Conservation (phyloP, 2,888 invertebrate genomes). For the Muschampia plurimacula region DNA sequence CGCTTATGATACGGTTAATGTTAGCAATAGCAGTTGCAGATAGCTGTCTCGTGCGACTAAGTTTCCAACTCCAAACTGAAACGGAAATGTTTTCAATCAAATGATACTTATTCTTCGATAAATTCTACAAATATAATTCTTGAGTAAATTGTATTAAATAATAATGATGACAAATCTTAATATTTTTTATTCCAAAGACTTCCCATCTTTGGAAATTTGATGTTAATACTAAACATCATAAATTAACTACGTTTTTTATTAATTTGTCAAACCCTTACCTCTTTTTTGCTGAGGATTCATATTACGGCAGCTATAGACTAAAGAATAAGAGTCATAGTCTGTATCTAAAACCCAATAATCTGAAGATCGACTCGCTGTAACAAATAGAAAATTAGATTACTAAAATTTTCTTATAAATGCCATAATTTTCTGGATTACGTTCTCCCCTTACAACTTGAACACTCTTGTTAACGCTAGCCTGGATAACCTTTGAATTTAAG, state of each 20-base stretch:
- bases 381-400: background rate
- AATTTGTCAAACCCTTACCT: slow-evolving; percentile 45
- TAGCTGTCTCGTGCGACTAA: slow-evolving; percentile 60
- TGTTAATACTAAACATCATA: too few relatives aligned
- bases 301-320: slow-evolving; percentile 86
- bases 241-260: too few relatives aligned
- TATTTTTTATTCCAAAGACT: too few relatives aligned
- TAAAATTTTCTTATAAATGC: background rate
- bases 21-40: slow-evolving; percentile 46
- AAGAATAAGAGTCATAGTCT: slow-evolving; percentile 86
- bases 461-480: too few relatives aligned
- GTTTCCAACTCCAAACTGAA: slow-evolving; percentile 66
- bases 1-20: slow-evolving; percentile 55
- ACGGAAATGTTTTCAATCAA: background rate
- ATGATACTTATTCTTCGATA: too few relatives aligned
- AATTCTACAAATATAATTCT: background rate
- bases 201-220: too few relatives aligned
- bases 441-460: too few relatives aligned
- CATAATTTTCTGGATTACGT: too few relatives aligned
- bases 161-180: too few relatives aligned
- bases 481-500: too few relatives aligned
- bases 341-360: slow-evolving; percentile 71
- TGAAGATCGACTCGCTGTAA: slow-evolving; percentile 23
- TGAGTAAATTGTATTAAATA: background rate
- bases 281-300: slow-evolving; percentile 54